Conservation (phyloP, 2,797 vertebrate species). For the Trachurus trachurus region DNA sequence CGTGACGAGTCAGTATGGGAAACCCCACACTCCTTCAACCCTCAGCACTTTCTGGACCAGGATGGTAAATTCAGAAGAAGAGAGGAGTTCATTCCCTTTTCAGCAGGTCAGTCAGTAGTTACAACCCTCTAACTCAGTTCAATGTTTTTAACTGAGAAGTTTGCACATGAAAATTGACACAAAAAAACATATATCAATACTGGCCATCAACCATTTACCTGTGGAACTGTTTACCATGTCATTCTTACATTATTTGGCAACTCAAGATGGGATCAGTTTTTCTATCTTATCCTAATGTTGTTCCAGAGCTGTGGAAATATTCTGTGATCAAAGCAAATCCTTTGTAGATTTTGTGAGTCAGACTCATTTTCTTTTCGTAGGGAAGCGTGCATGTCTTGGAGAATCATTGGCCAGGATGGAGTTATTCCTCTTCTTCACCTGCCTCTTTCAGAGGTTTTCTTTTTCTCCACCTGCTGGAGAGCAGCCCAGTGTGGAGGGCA, state of each 20-base stretch:
- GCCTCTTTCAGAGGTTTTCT: constrained; percentile 88
- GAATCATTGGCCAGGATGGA: constrained; percentile 86
- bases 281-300: background rate
- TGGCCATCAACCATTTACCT: too few relatives aligned
- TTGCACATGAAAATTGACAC: background rate
- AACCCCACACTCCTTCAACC: constrained; percentile 75
- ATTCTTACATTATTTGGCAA: background rate
- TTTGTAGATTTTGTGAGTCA: background rate
- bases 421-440: constrained; percentile 83
- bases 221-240: background rate
- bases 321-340: background rate
- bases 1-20: constrained; percentile 72
- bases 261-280: background rate
- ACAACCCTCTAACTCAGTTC: background rate
- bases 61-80: constrained; percentile 77
- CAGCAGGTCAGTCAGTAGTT: constrained; percentile 74
- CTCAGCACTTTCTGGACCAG: constrained; percentile 74
- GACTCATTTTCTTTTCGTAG: constrained; percentile 62
- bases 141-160: background rate
- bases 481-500: constrained; percentile 67
- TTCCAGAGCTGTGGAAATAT: background rate
- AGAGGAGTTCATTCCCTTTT: constrained; percentile 86
- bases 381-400: constrained; percentile 85
- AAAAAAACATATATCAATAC: too few relatives aligned
- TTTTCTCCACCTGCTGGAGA: constrained; percentile 74